A percentile compares a stretch with the other conserved stretches of the same genome.
Evolutionary conservation across 1,140 invertebrate species (phyloP).

Genomic region (Chelonus insularis): DNA sequence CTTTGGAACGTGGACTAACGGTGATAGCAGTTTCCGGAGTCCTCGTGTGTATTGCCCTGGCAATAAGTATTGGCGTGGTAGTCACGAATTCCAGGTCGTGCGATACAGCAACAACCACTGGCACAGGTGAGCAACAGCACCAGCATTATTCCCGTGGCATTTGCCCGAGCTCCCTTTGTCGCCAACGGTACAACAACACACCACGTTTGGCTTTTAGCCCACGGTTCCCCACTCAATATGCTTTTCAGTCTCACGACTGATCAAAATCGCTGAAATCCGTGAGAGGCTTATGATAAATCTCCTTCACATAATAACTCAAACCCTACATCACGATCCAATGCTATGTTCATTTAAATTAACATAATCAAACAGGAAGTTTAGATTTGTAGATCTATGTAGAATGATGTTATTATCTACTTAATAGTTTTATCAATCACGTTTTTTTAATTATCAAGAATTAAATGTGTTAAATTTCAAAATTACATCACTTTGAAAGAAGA

Average conservation of each 20-base stretch:
- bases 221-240: background rate
- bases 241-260: slow-evolving; percentile 18
- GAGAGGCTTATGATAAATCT: background rate
- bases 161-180: background rate
- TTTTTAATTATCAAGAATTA: too few species aligned
- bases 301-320: background rate
- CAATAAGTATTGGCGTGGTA: slow-evolving; percentile 67
- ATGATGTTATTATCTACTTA: too few species aligned
- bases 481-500: too few species aligned
- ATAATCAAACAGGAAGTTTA: too few species aligned
- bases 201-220: slow-evolving; percentile 38
- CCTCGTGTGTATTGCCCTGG: slow-evolving; percentile 68
- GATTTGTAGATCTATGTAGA: too few species aligned
- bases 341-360: too few species aligned
- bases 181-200: slow-evolving; percentile 17
- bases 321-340: too few species aligned
- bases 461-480: too few species aligned
- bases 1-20: slow-evolving; percentile 75
- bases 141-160: slow-evolving; percentile 11
- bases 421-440: too few species aligned
- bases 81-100: slow-evolving; percentile 45
- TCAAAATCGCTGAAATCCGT: slow-evolving; percentile 12
- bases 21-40: slow-evolving; percentile 67
- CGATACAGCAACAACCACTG: slow-evolving; percentile 27
- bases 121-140: slow-evolving; percentile 23